Evolutionary conservation across 2,888 invertebrate genomes (phyloP).

Genomic region (Cheilosia grossa): DNA sequence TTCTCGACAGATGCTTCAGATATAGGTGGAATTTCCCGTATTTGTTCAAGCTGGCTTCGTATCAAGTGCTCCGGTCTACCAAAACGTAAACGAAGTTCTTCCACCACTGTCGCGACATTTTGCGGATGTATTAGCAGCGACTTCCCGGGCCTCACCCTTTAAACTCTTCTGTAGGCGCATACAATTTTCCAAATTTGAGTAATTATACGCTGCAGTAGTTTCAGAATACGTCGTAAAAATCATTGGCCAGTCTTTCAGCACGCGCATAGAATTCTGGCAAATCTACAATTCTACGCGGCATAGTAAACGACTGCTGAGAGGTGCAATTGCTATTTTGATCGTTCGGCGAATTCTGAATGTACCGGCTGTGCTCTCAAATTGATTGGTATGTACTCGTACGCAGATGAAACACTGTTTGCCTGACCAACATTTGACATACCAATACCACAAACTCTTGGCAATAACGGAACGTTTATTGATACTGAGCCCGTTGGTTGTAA

Average conservation of each 20-base stretch:
- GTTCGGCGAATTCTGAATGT: not conserved
- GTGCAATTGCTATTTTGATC: not conserved
- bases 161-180: conserved; percentile 15
- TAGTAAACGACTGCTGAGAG: conserved; percentile 9
- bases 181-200: conserved; percentile 14
- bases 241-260: conserved; percentile 28
- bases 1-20: conserved; percentile 30
- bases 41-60: conserved; percentile 39
- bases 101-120: conserved; percentile 52
- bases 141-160: conserved; percentile 17
- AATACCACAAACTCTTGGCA: too few relatives aligned
- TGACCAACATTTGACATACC: not conserved
- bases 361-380: too few relatives aligned
- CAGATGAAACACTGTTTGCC: not conserved
- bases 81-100: conserved; percentile 57
- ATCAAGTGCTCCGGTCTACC: conserved; percentile 66
- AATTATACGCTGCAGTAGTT: conserved; percentile 23
- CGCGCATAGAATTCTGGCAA: conserved; percentile 13
- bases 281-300: conserved; percentile 27
- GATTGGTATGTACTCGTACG: too few relatives aligned
- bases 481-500: too few relatives aligned
- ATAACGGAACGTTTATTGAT: too few relatives aligned
- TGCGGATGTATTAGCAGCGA: conserved; percentile 45
- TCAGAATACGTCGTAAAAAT: conserved; percentile 21
- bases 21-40: conserved; percentile 44